These are phyloP conservation scores for Galeopterus variegatus DNA, from an alignment of 2,113 vertebrate genomes.

Conservation along the genomic window DNA sequence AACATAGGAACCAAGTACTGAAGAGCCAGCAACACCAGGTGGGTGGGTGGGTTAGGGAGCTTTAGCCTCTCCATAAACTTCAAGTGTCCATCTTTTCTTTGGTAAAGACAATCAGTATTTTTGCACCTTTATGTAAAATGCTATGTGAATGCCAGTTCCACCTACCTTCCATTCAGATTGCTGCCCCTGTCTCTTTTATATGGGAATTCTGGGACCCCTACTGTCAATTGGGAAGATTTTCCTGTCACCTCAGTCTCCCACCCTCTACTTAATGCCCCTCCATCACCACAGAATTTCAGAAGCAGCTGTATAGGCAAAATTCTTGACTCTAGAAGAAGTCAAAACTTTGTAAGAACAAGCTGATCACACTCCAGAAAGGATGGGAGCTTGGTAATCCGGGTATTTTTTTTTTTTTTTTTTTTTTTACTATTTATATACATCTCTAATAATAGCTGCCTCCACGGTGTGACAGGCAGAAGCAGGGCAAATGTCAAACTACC, in stretches of 20 bases:
- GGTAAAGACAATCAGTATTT: background rate
- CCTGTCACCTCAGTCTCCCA: background rate
- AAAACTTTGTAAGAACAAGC: slow-evolving; percentile 53
- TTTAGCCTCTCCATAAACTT: background rate
- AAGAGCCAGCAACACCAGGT: background rate
- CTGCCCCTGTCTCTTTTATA: background rate
- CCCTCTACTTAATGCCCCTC: background rate
- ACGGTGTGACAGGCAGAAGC: slow-evolving; percentile 79
- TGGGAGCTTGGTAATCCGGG: background rate
- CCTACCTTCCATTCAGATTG: background rate
- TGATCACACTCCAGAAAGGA: background rate
- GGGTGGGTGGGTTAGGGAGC: background rate
- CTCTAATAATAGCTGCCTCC: slow-evolving; percentile 74
- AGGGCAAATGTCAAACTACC: slow-evolving; percentile 84
- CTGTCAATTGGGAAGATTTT: background rate
- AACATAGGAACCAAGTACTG: background rate
- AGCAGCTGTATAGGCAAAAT: background rate
- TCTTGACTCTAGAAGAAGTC: background rate
- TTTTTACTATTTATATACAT: slow-evolving; percentile 7
- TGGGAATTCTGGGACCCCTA: background rate
- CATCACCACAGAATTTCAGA: background rate
- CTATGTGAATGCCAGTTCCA: background rate
- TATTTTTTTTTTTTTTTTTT: background rate
- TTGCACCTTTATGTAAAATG: background rate
- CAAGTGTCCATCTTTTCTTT: background rate